Evolutionary conservation across 2,797 vertebrate genomes (phyloP), one percentile per base, ranked within the genome.

Genomic region (Danio kyathit): DNA sequence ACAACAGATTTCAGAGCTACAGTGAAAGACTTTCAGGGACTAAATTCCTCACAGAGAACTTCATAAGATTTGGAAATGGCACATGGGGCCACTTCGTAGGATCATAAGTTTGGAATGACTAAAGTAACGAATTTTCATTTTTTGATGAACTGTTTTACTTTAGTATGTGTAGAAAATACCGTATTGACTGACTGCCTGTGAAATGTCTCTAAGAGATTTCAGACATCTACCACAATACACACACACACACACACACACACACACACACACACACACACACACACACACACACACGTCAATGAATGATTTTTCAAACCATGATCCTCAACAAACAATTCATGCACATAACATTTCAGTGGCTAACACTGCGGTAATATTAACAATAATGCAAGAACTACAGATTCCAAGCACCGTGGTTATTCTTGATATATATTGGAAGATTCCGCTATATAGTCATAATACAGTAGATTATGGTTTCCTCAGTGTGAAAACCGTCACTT

Each of bases 391-490:
- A 74, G 81, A 66, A 85, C 70, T 83, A 67, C 78, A 70, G 65
- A 61, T 76, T 84, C 83, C 76, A 72, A 88, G 79, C 83, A 84
- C 86, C 72, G 21, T 76, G 75, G 63, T 80, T 86, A 79, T 76
- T 77, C 76, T 64, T 70, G 16, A 84, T 14, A 71, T 19, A 65
- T 71, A 73, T 41, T 16, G 67, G 54, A 76, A 81, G 61, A 56
- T 44, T 60, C 66, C 49, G 43, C 48, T 48, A 69, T 66, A 71
- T 65, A 52, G 40, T 72, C 21, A 43, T 54, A 29, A 49, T 49
- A 59, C 60, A 54, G 63, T 14, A 81, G 67, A 60, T 67, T 76
- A 70, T 54, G n/a, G 72, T 75, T 48, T 64, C 69, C 52, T 56
- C 38, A 66, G 43, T 71, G 59, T 65, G 40, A 77, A 21, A 81